A percentile compares a stretch with the other conserved stretches of the same genome.
Evolutionary conservation across 2,888 invertebrate species (phyloP).

Genomic region (Camptogramma bilineatum): DNA sequence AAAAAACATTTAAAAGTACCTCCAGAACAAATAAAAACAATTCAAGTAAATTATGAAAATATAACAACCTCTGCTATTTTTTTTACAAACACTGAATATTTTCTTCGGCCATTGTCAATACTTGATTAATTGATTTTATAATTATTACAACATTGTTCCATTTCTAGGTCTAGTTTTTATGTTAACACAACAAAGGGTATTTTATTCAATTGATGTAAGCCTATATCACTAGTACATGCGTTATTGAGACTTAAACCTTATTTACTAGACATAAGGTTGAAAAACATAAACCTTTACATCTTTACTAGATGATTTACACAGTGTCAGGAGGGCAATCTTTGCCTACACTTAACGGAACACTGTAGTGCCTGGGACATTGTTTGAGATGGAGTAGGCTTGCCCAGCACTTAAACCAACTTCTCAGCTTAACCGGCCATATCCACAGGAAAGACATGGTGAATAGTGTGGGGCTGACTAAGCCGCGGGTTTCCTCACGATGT

Average conservation of each 20-base stretch:
- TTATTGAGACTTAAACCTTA: not conserved
- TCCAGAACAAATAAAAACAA: not conserved
- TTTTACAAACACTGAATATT: conserved; percentile 25
- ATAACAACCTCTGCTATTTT: not conserved
- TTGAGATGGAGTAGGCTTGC: no score
- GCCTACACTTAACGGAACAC: no score
- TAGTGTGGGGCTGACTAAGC: no score
- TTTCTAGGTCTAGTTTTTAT: conserved; percentile 69
- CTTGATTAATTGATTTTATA: conserved; percentile 56
- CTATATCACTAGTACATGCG: not conserved
- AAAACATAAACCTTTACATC: no score
- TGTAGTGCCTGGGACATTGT: no score
- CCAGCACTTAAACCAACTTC: no score
- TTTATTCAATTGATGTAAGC: conserved; percentile 57
- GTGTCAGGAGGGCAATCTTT: no score
- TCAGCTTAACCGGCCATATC: no score
- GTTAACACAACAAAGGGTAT: conserved; percentile 67
- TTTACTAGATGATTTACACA: no score
- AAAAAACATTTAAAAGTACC: no score
- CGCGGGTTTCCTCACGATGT: no score
- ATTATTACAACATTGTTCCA: conserved; percentile 60
- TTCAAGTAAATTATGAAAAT: not conserved
- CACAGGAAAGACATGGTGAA: no score
- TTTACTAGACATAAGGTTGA: not conserved
- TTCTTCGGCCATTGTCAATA: conserved; percentile 47